Evolutionary conservation across 2,888 invertebrate species (phyloP), one percentile per base, ranked within the genome.

Genomic region (Diarsia rubi): DNA sequence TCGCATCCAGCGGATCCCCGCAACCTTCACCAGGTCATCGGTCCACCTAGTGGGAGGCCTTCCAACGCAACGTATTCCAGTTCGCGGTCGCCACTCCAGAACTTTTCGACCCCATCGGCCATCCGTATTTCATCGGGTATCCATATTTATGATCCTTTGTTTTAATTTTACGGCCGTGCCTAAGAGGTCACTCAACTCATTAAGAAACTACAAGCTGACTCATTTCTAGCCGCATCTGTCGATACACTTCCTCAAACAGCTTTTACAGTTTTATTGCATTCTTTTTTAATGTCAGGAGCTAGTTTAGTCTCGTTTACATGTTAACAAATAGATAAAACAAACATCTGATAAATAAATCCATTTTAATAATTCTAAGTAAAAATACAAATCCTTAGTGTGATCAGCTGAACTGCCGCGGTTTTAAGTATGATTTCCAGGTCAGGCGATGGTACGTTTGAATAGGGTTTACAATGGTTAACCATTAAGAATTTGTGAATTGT

Each of bases 211-310:
- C 44, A 69, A 42, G 3, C 49, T 75, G 59, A 75, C 21, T 81
- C 76, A 75, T 57, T 19, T 42, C 54, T 45, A 67, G 59, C 44
- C 19, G 24, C 31, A 57, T 27, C 37, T 60, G 62, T 64, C 27
- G 47, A 62, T 79, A 63, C 1, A 59, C 49, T 66, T 71, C 66
- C 54, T 79, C 27, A 31, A 42, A 21, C 19, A 21, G 49, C 9
- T 27, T 57, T 63, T 45, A 8, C 1, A 24, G 37, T 69, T 67
- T 75, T 69, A 54, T 72, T 72, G 47, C 71, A 80, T 71, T 81
- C 60, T 66, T 80, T n/a, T 42, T 69, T 52, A 82, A 84, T 81
- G 71, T 67, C 85, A 73, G 21, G 12, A 11, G n/a, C 21, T n/a
- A 42, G 37, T 67, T 60, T 54, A 3, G 5, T 4, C 42, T 16